phyloP scores from a whole-genome alignment of 2,888 invertebrate genomes.

The Therioaphis trifolii region DNA sequence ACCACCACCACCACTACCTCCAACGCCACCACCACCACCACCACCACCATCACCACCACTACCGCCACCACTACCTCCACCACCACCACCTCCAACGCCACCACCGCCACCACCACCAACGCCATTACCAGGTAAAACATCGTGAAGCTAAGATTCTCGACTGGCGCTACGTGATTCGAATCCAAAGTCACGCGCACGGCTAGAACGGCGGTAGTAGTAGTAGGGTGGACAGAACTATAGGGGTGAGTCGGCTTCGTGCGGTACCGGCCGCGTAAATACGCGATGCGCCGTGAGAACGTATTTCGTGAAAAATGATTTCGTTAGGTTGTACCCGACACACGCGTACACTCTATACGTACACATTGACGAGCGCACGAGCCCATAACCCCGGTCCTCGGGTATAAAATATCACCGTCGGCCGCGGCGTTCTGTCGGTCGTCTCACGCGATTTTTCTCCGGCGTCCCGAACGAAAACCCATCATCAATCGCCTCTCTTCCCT shows the following conservation, averaged over 20 bases:
- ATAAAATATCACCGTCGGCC: conserved; percentile 45
- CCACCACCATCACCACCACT: too few relatives aligned
- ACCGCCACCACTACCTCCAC: too few relatives aligned
- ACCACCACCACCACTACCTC: too few relatives aligned
- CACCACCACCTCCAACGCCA: too few relatives aligned
- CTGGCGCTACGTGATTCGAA: conserved; percentile 35
- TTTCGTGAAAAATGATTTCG: conserved; percentile 56
- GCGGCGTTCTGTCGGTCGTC: neutral
- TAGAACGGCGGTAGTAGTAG: neutral
- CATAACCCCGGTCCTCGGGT: neutral
- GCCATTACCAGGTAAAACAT: too few relatives aligned
- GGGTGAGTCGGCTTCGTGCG: neutral
- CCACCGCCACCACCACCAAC: too few relatives aligned
- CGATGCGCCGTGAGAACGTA: neutral
- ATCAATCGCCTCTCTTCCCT: neutral
- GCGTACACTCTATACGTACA: too few relatives aligned
- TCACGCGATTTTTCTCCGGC: neutral
- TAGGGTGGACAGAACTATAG: neutral
- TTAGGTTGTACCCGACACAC: conserved; percentile 27
- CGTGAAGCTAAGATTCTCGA: neutral
- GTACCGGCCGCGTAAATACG: neutral
- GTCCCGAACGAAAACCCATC: conserved; percentile 17
- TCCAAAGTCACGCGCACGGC: neutral
- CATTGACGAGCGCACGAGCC: too few relatives aligned
- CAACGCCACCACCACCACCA: too few relatives aligned